phyloP scores from a whole-genome alignment of 2,113 vertebrate genomes.

The Tragelaphus scriptus region DNA sequence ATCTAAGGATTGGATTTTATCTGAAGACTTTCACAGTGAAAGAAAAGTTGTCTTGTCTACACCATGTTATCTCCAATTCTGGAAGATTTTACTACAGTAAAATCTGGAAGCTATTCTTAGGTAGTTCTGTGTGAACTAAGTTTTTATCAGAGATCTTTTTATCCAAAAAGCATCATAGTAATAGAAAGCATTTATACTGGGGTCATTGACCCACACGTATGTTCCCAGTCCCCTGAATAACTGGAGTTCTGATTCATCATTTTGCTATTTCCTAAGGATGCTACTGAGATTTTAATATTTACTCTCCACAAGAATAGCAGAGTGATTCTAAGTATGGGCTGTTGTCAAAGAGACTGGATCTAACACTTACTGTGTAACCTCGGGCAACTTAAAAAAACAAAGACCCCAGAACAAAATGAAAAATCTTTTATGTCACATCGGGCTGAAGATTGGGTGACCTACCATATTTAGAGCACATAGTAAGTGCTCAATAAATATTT shows the following conservation, averaged over 20 bases:
- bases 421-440: neutral
- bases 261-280: neutral
- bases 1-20: neutral
- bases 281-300: neutral
- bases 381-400: neutral
- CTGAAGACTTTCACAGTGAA: neutral
- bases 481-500: neutral
- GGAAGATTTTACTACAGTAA: neutral
- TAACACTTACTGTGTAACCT: neutral
- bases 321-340: neutral
- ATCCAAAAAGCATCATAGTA: neutral
- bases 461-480: neutral
- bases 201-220: neutral
- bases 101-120: neutral
- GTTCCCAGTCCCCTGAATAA: neutral
- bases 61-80: neutral
- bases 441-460: neutral
- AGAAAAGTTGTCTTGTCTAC: neutral
- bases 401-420: neutral
- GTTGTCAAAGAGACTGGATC: neutral
- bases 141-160: neutral
- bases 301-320: neutral
- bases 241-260: neutral
- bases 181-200: neutral
- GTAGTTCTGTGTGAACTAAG: neutral